phyloP scores from a whole-genome alignment of 2,797 vertebrate species.

The Alcedo atthis region DNA sequence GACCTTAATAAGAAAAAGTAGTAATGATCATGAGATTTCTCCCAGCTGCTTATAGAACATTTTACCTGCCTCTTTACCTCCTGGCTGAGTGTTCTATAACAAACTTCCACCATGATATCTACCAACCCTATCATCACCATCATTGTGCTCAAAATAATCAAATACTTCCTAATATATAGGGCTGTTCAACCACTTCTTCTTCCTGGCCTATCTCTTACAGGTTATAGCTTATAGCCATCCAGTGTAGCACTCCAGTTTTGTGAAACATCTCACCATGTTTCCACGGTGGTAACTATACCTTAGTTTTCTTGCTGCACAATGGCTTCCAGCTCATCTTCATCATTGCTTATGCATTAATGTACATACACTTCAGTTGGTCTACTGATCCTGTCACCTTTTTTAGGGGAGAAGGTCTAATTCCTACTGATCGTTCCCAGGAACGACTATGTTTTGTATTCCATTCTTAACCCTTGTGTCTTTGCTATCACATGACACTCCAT shows the following conservation, averaged over 20 bases:
- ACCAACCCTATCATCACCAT: not conserved
- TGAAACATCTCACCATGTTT: not conserved
- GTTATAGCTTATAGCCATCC: not conserved
- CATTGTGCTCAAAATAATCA: not conserved
- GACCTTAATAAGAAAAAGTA: too few relatives aligned
- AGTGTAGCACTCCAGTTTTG: not conserved
- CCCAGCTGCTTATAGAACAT: not conserved
- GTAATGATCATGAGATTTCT: not conserved
- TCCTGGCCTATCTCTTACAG: not conserved
- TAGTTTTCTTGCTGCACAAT: not conserved
- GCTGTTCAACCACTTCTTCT: not conserved
- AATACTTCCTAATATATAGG: not conserved
- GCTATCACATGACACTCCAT: not conserved
- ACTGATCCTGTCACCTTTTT: not conserved
- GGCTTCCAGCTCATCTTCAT: not conserved
- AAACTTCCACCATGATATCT: not conserved
- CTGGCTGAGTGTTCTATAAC: not conserved
- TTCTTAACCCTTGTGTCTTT: not conserved
- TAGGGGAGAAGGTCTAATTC: not conserved
- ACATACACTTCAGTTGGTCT: not conserved
- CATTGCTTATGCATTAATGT: not conserved
- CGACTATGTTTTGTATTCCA: not conserved
- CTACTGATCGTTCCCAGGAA: not conserved
- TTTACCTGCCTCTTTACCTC: not conserved
- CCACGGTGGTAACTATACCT: not conserved